Evolutionary conservation across 2,888 invertebrate genomes (phyloP), one percentile per base, ranked within the genome.

Genomic region (Neoascia interrupta): DNA sequence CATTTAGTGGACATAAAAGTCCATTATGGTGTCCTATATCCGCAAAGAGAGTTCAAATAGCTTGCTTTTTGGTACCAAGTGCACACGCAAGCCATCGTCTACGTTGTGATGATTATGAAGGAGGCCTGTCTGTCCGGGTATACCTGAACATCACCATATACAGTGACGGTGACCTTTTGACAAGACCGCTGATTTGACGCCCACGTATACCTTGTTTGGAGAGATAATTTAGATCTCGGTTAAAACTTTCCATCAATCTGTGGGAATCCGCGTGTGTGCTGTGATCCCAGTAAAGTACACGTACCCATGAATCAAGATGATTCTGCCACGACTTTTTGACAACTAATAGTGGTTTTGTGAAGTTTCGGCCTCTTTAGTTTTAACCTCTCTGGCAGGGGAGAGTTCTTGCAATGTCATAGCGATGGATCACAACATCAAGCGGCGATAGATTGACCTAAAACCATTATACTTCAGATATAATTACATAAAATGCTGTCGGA

Each of bases 81-180:
- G 51, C 63, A 47, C 43, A 43, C 51, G n/a, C 31, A 15, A 21
- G 53, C n/a, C 36, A 54, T 43, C 64, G 53, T 56, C 47, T 39
- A 41, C 68, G 26, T 18, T 31, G 23, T 23, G 63, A 69, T 23
- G 43, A 51, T 69, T 36, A 37, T 64, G 39, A 49, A 37, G 15
- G 26, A 41, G 66, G 18, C 54, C 51, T 60, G 58, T 23, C 26
- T 61, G 51, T n/a, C n/a, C n/a, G 23, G 41, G 54, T 53, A 18
- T 47, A 19, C 16, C 73, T 45, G 53, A 60, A 72, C 72, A 79
- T 72, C 79, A 66, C 60, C 60, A 53, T 54, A 61, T 72, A 79
- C 72, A 66, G 79, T 79, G 73, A 79, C 73, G 72, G 79, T 73
- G 79, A 79, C 79, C 79, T 79, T 79, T 79, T 79, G 79, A 79